Base-by-base conservation (phyloP, 2,797 vertebrate species). In the Darevskia mixta region DNA sequence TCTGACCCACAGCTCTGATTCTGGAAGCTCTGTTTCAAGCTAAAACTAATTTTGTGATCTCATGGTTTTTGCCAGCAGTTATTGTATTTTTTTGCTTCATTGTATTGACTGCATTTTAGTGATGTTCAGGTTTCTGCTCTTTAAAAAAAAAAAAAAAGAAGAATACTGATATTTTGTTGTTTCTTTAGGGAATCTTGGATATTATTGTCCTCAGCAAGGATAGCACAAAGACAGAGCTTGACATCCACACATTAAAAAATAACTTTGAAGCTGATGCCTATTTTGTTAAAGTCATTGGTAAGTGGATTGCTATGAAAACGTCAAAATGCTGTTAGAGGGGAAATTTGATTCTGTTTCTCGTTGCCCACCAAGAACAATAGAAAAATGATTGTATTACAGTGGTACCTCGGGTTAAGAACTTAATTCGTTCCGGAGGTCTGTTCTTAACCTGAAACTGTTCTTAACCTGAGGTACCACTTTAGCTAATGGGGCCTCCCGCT, bases 211-310 rank as follows among this genome's bases (percentile, higher is more conserved):
- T 99, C 88, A 98, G 98, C 93, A 95, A 97, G 91, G 96, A 96
- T 76, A 94, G 96, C 82, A 94, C 93, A 79, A 97, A 93, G 87
- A 94, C 94, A 17, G 97, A 98, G 78, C 96, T 97, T 86, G 94
- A 96, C 94, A 98, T 99, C 94, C 98, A 99, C 75, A 97, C 98
- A 78, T 95, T 99, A 93, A 98, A 98, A 97, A 99, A 99, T 96
- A 99, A 99, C 96, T 99, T 98, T 82, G 98, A 99, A 97, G 98
- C 98, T 0, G 99, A 99, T 85, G 99, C 99, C 67, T 99, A 99
- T 95, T 99, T 99, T 90, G 98, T 99, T 89, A 99, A 99, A 98
- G 99, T 99, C 93, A 99, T 99, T 92, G 99, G 99, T 99, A 96
- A 99, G 99, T 98, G 92, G 29, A 76, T 41, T 8, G 71, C 45